Evolutionary conservation across 1,140 invertebrate genomes (phyloP), one percentile per base, ranked within the genome.

Genomic region (Drusus annulatus): DNA sequence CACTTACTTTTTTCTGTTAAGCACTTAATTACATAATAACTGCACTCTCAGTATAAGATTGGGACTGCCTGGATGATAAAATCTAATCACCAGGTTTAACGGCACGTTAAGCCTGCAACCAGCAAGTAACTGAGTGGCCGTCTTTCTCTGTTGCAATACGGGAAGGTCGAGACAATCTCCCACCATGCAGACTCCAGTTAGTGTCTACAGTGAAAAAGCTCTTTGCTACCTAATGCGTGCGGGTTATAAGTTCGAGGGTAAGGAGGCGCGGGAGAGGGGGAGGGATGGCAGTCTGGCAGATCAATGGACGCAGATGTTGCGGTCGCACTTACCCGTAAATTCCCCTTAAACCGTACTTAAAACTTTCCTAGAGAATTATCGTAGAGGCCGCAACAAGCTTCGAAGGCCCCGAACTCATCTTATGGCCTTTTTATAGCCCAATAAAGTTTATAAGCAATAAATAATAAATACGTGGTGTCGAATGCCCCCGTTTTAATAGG

Each of bases 301-400:
- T 78, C 76, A 69, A 78, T 78, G 76, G 76, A 16, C 76, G 50
- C 76, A 78, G 76, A 78, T 78, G 76, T 50, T 69, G 76, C 63
- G 76, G 76, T 78, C 76, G 76, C 63, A 77, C 75, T 77, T 78
- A 51, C 65, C 65, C 65, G 65, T 69, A 74, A 74, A 78, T 63
- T 69, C 76, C 76, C 63, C 62, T 78, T 36, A 68, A 78, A 78
- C 76, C 76, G 76, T 68, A 69, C 76, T 78, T 78, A 69, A 69
- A 78, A 78, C 76, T 78, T 78, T 69, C 17, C 58, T 50, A 25
- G 60, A 69, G 63, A 78, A 78, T 69, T 78, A 77, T 65, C 58
- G 75, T 19, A 51, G 58, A 77, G 73, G 23, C 25, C 56, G 73
- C 54, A 76, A 69, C 56, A 76, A 76, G 56, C 52, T 19, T 25